These are phyloP conservation scores for Aricia artaxerxes DNA, from an alignment of 2,888 invertebrate genomes.

Conservation along the genomic window DNA sequence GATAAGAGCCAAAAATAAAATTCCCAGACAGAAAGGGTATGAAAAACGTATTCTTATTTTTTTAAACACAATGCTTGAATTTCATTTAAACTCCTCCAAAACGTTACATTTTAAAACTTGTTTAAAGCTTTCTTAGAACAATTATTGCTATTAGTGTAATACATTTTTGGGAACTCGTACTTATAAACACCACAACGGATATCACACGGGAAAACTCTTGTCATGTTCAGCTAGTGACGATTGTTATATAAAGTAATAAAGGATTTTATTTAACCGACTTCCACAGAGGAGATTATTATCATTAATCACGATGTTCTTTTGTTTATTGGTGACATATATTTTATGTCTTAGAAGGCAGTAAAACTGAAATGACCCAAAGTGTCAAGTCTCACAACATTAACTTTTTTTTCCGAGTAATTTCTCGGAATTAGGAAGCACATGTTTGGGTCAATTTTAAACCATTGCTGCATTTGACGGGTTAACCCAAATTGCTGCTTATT, in stretches of 20 bases:
- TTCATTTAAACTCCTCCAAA: too few relatives aligned
- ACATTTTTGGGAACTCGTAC: not conserved
- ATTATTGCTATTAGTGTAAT: not conserved
- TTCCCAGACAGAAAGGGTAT: too few relatives aligned
- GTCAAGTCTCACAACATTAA: slow-evolving; percentile 10
- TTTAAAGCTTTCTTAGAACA: not conserved
- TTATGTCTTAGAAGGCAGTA: not conserved
- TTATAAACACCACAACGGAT: not conserved
- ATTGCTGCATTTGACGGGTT: not conserved
- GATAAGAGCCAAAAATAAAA: too few relatives aligned
- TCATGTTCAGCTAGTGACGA: too few relatives aligned
- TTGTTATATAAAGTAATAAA: too few relatives aligned
- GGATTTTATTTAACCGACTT: not conserved
- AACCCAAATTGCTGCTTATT: not conserved
- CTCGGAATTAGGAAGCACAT: slow-evolving; percentile 1
- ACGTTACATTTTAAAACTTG: not conserved
- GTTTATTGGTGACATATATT: not conserved
- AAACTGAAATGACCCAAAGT: slow-evolving; percentile 1
- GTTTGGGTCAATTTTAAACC: not conserved
- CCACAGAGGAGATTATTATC: not conserved
- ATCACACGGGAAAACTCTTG: not conserved
- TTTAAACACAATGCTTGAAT: too few relatives aligned
- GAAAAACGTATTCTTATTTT: too few relatives aligned
- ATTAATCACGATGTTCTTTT: not conserved
- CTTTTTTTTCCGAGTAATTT: not conserved